A percentile compares a stretch with the other conserved stretches of the same genome.
These are phyloP conservation scores for Alouatta palliata DNA, from an alignment of 2,113 vertebrate genomes.

Conservation along the genomic window DNA sequence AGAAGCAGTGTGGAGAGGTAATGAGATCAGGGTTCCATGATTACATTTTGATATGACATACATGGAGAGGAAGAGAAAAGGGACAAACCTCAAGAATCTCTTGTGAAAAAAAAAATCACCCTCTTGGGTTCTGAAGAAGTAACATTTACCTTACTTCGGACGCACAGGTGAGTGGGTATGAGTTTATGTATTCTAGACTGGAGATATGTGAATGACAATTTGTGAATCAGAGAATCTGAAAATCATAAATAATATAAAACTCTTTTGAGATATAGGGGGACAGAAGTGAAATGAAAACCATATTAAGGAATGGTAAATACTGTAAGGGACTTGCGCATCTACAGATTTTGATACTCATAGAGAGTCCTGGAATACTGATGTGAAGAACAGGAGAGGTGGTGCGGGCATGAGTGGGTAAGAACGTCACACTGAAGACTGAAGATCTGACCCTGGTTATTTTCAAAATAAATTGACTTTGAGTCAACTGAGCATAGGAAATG, in stretches of 20 bases:
- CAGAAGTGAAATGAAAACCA: neutral
- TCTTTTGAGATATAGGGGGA: neutral
- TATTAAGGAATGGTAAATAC: neutral
- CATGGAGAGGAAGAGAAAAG: neutral
- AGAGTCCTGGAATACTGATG: neutral
- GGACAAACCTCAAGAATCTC: neutral
- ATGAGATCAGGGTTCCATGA: neutral
- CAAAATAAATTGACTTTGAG: conserved; percentile 27
- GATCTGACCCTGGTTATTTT: conserved; percentile 8
- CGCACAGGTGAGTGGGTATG: rapidly evolving
- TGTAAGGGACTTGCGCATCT: neutral
- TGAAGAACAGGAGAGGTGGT: neutral
- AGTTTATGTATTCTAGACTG: neutral
- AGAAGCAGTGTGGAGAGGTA: neutral
- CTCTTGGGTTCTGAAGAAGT: neutral
- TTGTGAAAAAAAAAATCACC: neutral
- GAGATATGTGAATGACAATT: neutral
- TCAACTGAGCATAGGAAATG: neutral
- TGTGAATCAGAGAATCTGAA: neutral
- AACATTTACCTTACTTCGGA: neutral
- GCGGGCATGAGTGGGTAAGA: rapidly evolving
- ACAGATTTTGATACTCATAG: neutral
- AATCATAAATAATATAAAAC: neutral
- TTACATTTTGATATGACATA: neutral
- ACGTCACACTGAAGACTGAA: neutral